Evolutionary conservation across 2,113 vertebrate species (phyloP).

Genomic region (Morone chrysops): DNA sequence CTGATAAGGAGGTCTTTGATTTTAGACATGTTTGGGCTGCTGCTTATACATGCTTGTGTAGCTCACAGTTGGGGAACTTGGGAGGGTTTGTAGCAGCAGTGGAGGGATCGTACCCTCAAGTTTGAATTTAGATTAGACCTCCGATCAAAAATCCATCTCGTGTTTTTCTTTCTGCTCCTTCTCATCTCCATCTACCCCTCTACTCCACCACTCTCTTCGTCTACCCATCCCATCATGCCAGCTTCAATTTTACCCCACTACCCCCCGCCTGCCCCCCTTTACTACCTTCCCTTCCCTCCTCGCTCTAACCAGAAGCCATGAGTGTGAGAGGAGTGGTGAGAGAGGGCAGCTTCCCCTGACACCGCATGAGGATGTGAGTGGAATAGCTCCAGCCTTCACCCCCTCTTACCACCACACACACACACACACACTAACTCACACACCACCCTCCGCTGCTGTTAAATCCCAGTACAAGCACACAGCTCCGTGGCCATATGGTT

Average conservation of each 20-base stretch:
- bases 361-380: conserved; percentile 83
- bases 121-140: conserved; percentile 55
- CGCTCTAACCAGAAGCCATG: conserved; percentile 47
- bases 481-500: conserved; percentile 66
- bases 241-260: conserved; percentile 35
- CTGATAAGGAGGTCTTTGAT: conserved; percentile 25
- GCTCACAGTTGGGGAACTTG: conserved; percentile 27
- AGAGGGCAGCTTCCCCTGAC: conserved; percentile 71
- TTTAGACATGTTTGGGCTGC: conserved; percentile 34
- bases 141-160: conserved; percentile 33
- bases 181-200: not conserved
- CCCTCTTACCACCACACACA: conserved; percentile 4
- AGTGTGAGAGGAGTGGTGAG: conserved; percentile 61
- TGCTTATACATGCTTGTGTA: conserved; percentile 25
- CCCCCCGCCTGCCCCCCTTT: not conserved
- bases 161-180: conserved; percentile 23
- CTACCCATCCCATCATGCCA: conserved; percentile 42
- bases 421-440: not conserved
- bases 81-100: not conserved
- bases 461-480: conserved; percentile 69
- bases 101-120: conserved; percentile 37
- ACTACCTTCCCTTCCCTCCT: conserved; percentile 21
- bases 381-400: conserved; percentile 70
- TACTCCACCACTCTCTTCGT: not conserved
- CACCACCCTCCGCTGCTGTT: conserved; percentile 55